Evolutionary conservation across 2,888 invertebrate genomes (phyloP).

Genomic region (Agrochola circellaris): DNA sequence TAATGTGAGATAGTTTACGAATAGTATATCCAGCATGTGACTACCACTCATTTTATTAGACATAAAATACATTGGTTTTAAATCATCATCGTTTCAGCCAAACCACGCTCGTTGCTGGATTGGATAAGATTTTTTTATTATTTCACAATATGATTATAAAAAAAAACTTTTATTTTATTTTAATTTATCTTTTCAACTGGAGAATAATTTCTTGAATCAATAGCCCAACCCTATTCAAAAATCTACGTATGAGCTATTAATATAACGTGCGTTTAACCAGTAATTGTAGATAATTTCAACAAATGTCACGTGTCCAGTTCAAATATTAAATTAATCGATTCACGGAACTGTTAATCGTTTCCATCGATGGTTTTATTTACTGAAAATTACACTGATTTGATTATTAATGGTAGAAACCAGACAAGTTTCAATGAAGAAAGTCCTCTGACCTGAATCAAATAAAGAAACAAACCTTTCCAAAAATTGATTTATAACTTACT

Average conservation of each 20-base stretch:
- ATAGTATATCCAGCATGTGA: too few relatives aligned
- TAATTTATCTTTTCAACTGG: too few relatives aligned
- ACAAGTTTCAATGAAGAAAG: neutral
- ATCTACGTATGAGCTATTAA: slow-evolving; percentile 27
- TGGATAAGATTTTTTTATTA: too few relatives aligned
- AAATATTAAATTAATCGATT: slow-evolving; percentile 29
- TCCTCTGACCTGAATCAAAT: neutral
- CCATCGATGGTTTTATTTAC: slow-evolving; percentile 8
- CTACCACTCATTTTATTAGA: neutral
- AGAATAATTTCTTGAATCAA: too few relatives aligned
- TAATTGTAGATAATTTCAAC: slow-evolving; percentile 37
- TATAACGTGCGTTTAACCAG: neutral
- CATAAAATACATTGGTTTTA: too few relatives aligned
- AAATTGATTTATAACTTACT: neutral
- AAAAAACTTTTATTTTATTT: too few relatives aligned
- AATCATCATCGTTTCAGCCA: too few relatives aligned
- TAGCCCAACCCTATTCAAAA: slow-evolving; percentile 23
- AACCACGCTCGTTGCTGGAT: too few relatives aligned
- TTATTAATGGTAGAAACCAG: slow-evolving; percentile 6
- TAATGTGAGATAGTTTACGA: neutral
- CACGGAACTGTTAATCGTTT: slow-evolving; percentile 20
- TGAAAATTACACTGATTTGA: slow-evolving; percentile 10
- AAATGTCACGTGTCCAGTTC: slow-evolving; percentile 14
- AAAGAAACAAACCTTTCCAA: neutral
- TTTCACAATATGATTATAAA: too few relatives aligned